Evolutionary conservation across 2,888 invertebrate genomes (phyloP).

Genomic region (Lochmaea crataegi): DNA sequence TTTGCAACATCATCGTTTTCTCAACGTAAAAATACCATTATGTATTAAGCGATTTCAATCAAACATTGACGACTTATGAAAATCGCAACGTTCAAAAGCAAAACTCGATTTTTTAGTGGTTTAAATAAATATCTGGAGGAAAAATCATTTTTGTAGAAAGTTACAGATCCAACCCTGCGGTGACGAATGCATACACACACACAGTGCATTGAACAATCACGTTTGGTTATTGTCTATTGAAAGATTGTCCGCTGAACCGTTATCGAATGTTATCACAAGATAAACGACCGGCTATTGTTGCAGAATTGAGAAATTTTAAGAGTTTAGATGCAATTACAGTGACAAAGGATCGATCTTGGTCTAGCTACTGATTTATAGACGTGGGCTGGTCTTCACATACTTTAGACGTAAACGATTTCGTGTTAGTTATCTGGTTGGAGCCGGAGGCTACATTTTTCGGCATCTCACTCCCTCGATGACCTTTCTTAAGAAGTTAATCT

Average conservation of each 20-base stretch:
- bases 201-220: conserved; percentile 14
- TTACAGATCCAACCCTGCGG: background rate
- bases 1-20: too few relatives aligned
- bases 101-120: too few relatives aligned
- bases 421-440: background rate
- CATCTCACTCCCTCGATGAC: too few relatives aligned
- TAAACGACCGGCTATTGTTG: conserved; percentile 13
- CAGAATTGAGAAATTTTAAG: conserved; percentile 18
- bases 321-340: conserved; percentile 14
- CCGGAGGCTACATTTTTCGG: background rate
- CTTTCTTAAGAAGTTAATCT: too few relatives aligned
- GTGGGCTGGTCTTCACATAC: conserved; percentile 11
- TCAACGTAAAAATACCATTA: too few relatives aligned
- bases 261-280: conserved; percentile 15
- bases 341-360: conserved; percentile 10
- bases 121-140: too few relatives aligned
- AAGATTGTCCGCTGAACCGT: conserved; percentile 12
- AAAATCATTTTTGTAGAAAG: too few relatives aligned
- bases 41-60: too few relatives aligned
- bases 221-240: conserved; percentile 19
- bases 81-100: too few relatives aligned
- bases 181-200: background rate
- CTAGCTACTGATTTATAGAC: conserved; percentile 11
- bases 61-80: too few relatives aligned
- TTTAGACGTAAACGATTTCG: background rate